phyloP scores from a whole-genome alignment of 2,797 vertebrate species.

The Lophotriccus pileatus region DNA sequence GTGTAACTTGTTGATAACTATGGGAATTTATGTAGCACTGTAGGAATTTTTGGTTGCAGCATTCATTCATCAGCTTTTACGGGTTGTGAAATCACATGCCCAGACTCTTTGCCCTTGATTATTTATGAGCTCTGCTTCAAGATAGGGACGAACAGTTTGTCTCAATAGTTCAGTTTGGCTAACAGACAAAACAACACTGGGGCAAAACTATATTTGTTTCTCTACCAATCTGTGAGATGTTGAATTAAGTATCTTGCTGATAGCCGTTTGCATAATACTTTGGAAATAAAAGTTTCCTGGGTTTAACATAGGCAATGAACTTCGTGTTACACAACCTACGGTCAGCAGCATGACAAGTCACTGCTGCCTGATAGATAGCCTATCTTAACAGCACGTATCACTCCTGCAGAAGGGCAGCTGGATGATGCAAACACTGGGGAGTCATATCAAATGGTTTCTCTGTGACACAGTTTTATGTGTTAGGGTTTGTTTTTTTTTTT shows the following conservation, averaged over 20 bases:
- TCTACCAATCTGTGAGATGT: not conserved
- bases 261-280: not conserved
- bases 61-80: not conserved
- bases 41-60: constrained; percentile 49
- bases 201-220: not conserved
- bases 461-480: not conserved
- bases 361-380: not conserved
- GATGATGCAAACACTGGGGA: not conserved
- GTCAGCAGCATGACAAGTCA: not conserved
- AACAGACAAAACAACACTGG: not conserved
- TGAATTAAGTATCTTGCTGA: not conserved
- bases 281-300: not conserved
- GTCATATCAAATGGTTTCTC: not conserved
- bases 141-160: not conserved
- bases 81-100: not conserved
- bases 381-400: not conserved
- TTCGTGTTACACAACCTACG: not conserved
- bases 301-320: not conserved
- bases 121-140: not conserved
- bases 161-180: not conserved
- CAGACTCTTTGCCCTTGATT: not conserved
- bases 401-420: not conserved
- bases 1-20: constrained; percentile 10
- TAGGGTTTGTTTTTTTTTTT: not conserved
- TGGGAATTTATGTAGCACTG: constrained; percentile 21